These are phyloP conservation scores for Grammomys surdaster DNA, from an alignment of 2,113 vertebrate species.

Conservation along the genomic window DNA sequence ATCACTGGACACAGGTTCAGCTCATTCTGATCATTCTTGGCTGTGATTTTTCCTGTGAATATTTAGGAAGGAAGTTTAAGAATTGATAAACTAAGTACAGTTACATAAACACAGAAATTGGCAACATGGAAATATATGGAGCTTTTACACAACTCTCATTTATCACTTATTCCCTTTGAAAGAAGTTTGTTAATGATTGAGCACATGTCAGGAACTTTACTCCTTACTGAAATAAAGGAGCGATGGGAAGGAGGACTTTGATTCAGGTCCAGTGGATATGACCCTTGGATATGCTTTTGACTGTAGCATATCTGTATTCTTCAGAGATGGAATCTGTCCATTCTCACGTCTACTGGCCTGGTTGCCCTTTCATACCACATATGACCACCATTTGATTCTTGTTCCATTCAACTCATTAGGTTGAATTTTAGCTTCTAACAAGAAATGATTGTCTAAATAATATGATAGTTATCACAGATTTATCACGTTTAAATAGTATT, in stretches of 20 bases:
- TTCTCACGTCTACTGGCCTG: background rate
- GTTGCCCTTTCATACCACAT: background rate
- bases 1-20: background rate
- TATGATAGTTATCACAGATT: background rate
- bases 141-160: background rate
- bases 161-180: background rate
- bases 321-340: background rate
- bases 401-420: background rate
- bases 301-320: background rate
- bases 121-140: background rate
- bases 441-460: background rate
- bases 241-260: background rate
- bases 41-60: background rate
- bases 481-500: background rate
- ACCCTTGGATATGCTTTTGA: background rate
- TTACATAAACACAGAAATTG: background rate
- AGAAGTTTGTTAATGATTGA: conserved; percentile 10
- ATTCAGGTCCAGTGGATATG: background rate
- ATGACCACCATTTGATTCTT: no score
- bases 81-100: background rate
- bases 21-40: background rate
- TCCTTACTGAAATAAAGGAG: background rate
- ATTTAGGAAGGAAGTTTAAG: background rate
- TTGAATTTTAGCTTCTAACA: background rate
- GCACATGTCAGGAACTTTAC: background rate